phyloP scores from a whole-genome alignment of 2,888 invertebrate genomes.

The Alentia gelatinosa region DNA sequence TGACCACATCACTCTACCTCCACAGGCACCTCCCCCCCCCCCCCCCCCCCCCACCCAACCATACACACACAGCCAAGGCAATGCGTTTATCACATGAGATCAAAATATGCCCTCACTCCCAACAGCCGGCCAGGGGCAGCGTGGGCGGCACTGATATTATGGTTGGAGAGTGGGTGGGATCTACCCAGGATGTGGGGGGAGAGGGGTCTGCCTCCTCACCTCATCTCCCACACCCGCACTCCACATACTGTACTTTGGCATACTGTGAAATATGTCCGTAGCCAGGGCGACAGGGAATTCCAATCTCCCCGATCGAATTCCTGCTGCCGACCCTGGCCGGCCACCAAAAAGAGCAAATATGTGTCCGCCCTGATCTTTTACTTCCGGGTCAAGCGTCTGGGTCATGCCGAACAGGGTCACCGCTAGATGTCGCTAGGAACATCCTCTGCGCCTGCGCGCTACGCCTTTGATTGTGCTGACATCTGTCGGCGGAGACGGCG shows the following conservation, averaged over 20 bases:
- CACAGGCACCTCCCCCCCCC: too few relatives aligned
- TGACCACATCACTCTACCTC: too few relatives aligned
- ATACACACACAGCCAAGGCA: too few relatives aligned
- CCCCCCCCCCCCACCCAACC: too few relatives aligned
- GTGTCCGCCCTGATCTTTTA: neutral
- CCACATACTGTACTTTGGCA: neutral
- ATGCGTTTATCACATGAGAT: too few relatives aligned
- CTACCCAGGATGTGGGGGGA: too few relatives aligned
- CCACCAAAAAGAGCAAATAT: neutral
- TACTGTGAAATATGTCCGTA: neutral
- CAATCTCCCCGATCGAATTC: slow-evolving; percentile 2
- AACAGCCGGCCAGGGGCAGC: neutral
- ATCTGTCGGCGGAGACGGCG: slow-evolving; percentile 1
- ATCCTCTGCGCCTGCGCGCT: neutral
- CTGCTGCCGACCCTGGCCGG: neutral
- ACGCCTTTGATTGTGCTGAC: neutral
- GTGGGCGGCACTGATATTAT: neutral
- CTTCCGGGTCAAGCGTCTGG: neutral
- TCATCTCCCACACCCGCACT: neutral
- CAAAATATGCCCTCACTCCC: neutral
- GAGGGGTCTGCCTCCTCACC: too few relatives aligned
- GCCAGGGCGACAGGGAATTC: neutral
- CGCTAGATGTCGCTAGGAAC: neutral
- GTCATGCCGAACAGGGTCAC: neutral
- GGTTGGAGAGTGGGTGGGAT: neutral